Conservation (phyloP, 2,797 vertebrate species). For the Sternotherus odoratus region DNA sequence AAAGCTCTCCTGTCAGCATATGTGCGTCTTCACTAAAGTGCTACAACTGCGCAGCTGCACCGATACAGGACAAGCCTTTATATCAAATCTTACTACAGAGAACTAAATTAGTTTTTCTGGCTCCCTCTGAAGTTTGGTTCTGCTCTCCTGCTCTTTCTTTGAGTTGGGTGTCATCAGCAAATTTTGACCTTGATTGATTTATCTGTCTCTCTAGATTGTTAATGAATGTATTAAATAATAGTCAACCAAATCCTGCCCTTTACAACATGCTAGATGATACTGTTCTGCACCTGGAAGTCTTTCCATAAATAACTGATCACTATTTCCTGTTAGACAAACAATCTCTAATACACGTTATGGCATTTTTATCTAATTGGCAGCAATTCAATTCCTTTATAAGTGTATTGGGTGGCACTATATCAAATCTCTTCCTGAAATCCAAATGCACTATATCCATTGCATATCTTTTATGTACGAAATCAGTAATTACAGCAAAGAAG, state of each 20-base stretch:
- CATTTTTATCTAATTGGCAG: background rate
- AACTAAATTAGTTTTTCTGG: background rate
- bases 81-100: background rate
- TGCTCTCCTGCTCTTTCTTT: background rate
- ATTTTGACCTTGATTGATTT: fast-evolving
- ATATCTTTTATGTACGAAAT: fast-evolving
- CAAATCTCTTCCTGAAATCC: background rate
- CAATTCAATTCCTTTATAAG: background rate
- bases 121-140: fast-evolving
- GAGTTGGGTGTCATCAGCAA: fast-evolving
- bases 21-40: background rate
- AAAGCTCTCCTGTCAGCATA: background rate
- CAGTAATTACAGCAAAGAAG: background rate
- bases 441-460: fast-evolving
- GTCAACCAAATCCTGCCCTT: fast-evolving
- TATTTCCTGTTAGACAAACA: background rate
- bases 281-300: background rate
- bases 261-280: background rate
- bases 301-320: background rate
- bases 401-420: background rate
- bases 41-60: background rate
- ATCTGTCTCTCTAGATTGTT: background rate
- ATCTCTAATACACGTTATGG: fast-evolving
- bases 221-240: background rate
- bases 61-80: background rate